A percentile compares a stretch with the other conserved stretches of the same genome.
Conservation (phyloP, 1,140 invertebrate genomes). For the Heliothis virescens region DNA sequence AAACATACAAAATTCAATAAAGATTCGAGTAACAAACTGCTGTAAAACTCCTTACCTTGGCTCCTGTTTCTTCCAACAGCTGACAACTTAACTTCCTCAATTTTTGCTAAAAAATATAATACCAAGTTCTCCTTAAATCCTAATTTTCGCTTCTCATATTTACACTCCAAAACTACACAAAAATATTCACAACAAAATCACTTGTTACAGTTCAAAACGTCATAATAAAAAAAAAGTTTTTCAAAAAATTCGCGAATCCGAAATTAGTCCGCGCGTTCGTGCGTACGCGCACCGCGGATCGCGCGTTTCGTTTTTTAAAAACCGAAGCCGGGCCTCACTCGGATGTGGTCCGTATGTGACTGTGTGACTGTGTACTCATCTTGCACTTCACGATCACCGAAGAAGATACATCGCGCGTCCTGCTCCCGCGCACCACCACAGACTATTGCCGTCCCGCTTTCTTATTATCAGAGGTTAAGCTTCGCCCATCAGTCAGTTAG, state of each 20-base stretch:
- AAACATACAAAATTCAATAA: conserved; percentile 6
- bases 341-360: conserved; percentile 83
- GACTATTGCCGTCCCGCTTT: conserved; percentile 70
- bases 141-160: conserved; percentile 60
- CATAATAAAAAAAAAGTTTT: conserved; percentile 53
- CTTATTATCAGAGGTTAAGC: conserved; percentile 84
- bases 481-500: conserved; percentile 83
- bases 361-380: conserved; percentile 85
- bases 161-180: conserved; percentile 59
- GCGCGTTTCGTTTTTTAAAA: conserved; percentile 76
- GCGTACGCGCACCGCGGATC: conserved; percentile 78
- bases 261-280: conserved; percentile 71
- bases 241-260: conserved; percentile 65
- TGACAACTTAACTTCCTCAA: conserved; percentile 46
- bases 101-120: conserved; percentile 49
- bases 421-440: conserved; percentile 60
- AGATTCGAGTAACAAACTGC: neutral
- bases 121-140: conserved; percentile 58
- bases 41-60: conserved; percentile 38
- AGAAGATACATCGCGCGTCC: conserved; percentile 79
- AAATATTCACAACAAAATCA: conserved; percentile 46
- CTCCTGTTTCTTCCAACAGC: conserved; percentile 18
- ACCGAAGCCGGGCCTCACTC: conserved; percentile 78
- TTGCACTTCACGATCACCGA: conserved; percentile 84
- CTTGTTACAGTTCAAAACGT: conserved; percentile 40